Base-by-base conservation (phyloP, 2,888 invertebrate genomes). In the Punctoribates punctum region DNA sequence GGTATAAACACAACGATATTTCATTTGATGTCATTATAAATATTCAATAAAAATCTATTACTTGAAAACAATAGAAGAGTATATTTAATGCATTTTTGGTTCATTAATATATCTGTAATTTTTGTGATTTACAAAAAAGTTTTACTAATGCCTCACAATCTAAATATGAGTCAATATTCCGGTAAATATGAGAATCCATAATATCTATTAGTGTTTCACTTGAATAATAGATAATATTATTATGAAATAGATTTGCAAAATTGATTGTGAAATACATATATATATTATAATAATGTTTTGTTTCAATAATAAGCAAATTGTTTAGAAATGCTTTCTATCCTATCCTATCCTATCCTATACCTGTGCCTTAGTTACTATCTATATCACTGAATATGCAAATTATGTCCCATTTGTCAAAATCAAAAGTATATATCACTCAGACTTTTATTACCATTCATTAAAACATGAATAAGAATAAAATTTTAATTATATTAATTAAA, bases 1-100 rank as follows among this genome's bases (percentile, higher is more conserved):
- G 5, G n/a, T 51, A 20, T 5, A 51, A 20, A 51, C 20, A 20
- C n/a, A 20, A 51, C 20, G 5, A n/a, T 51, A 51, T 51, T 38
- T 17, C 65, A 67, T 67, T 38, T 67, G 34, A 67, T 38, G 20
- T 67, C 34, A 67, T 67, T 67, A 67, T 67, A 67, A 67, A 67
- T 67, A 67, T 67, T 67, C 65, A 67, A 29, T 67, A 67, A 67
- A 25, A 67, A 38, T 67, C 38, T 67, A 34, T 27, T 67, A 20
- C 34, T 38, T 67, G 38, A 60, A 60, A 60, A 60, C 60, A 60
- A 60, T 60, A 60, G n/a, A 54, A 54, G 54, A 54, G 54, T 54
- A 23, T 54, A 54, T 23, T 54, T 54, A 20, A 54, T n/a, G n/a
- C n/a, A 20, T 20, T 60, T 60, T 23, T 60, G 9, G 23, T 60